A percentile compares a stretch with the other conserved stretches of the same genome.
Conservation (phyloP, 2,888 invertebrate species). For the Mongoloraphidia duomilia region DNA sequence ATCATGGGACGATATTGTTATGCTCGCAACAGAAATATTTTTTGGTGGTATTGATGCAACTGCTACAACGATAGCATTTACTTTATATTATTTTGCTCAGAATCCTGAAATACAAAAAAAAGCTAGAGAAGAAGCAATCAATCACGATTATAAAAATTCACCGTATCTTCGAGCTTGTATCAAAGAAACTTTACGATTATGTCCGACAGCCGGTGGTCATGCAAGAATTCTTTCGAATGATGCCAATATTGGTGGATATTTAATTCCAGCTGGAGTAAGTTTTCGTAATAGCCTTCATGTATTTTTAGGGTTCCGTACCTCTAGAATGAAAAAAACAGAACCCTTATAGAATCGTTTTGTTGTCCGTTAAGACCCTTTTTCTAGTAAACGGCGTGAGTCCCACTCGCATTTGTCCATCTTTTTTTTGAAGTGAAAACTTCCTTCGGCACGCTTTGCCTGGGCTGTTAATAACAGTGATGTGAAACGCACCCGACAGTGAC, state of each 20-base stretch:
- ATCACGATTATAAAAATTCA: constrained; percentile 30
- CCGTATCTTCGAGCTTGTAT: constrained; percentile 55
- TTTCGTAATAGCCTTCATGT: constrained; percentile 13
- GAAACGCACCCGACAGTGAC: no score
- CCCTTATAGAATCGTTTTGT: no score
- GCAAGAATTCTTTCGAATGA: constrained; percentile 37
- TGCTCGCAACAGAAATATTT: constrained; percentile 39
- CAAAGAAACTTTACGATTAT: constrained; percentile 52
- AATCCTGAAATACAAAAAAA: constrained; percentile 48
- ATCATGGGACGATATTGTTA: constrained; percentile 30
- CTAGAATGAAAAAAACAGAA: no score
- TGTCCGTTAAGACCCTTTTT: no score
- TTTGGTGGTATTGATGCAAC: constrained; percentile 43
- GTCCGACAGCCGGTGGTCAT: constrained; percentile 43
- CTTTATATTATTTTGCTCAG: constrained; percentile 38
- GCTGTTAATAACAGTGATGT: no score
- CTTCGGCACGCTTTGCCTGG: no score
- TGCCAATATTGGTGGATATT: constrained; percentile 44
- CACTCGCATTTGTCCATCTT: no score
- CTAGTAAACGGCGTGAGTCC: no score
- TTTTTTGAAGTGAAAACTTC: no score
- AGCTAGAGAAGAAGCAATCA: constrained; percentile 40
- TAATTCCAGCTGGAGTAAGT: constrained; percentile 43
- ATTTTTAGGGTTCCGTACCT: neutral
- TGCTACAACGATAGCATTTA: constrained; percentile 33